Conservation (phyloP, 2,888 invertebrate genomes). For the Luffia ferchaultella region DNA sequence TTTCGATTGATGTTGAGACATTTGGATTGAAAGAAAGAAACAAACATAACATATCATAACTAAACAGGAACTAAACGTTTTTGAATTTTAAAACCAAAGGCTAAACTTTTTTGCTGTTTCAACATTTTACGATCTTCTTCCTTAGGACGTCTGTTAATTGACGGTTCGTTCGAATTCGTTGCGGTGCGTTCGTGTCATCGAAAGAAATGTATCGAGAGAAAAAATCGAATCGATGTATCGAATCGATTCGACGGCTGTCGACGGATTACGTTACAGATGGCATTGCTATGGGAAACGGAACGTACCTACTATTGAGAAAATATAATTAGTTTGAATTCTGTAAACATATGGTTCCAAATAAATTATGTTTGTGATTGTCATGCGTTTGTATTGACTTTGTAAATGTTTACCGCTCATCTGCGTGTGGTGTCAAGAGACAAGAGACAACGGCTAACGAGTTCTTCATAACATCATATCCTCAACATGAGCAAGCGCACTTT, state of each 20-base stretch:
- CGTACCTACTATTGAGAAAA: constrained; percentile 19
- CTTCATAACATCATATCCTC: too few relatives aligned
- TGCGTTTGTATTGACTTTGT: too few relatives aligned
- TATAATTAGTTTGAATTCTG: constrained; percentile 29
- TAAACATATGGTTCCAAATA: constrained; percentile 32
- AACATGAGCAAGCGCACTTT: too few relatives aligned
- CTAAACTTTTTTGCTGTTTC: too few relatives aligned
- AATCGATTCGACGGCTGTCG: constrained; percentile 47
- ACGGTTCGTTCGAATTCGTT: constrained; percentile 39
- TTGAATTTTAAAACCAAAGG: too few relatives aligned
- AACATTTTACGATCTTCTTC: constrained; percentile 26
- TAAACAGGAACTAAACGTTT: too few relatives aligned
- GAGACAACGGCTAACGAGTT: too few relatives aligned
- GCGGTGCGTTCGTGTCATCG: constrained; percentile 28
- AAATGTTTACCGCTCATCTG: too few relatives aligned
- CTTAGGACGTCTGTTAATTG: constrained; percentile 48
- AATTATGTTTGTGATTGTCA: constrained; percentile 27
- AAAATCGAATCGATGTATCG: constrained; percentile 43
- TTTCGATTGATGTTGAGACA: too few relatives aligned
- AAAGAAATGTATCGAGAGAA: constrained; percentile 8
- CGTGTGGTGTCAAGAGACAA: too few relatives aligned
- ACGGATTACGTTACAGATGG: constrained; percentile 36
- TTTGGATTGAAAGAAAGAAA: too few relatives aligned
- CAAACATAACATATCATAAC: too few relatives aligned
- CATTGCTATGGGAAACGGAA: constrained; percentile 29